Base-by-base conservation (phyloP, 1,140 invertebrate genomes). In the Pseudomyrmex pallidus region DNA sequence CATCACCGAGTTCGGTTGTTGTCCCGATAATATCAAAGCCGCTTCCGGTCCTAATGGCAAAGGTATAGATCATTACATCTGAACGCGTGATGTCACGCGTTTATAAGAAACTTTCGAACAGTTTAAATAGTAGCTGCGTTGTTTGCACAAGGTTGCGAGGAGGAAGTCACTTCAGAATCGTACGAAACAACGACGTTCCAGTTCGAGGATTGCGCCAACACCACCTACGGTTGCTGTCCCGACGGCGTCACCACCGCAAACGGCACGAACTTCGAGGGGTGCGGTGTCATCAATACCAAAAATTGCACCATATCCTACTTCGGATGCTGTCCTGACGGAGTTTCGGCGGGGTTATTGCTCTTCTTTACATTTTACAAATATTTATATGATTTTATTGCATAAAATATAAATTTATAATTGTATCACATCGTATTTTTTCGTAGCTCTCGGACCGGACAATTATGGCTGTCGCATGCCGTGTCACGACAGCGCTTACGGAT, bases 251-350 rank as follows among this genome's bases (percentile, higher is more conserved):
- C 93, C 17, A 86, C 95, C 13, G 94, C 95, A 2, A 91, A 87
- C 48, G 95, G 95, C 15, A 83, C 72, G 0, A 93, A 95, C 77
- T 95, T 94, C 66, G 91, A 94, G 73, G 95, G 95, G 13, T 96
- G 95, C 68, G 93, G 92, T 20, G 91, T 95, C 25, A 95, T 95
- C 50, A 92, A 95, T 68, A 77, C 93, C 2, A 93, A 95, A 70
- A 95, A 95, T 56, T 97, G 97, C 88, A 94, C 91, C 0, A 88
- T 91, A 13, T 95, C 95, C 4, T 95, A 95, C 72, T 96, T 96
- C 85, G 97, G 97, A 44, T 98, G 98, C 88, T 98, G 97, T 91
- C 95, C 95, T 10, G 97, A 98, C 94, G 95, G 95, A 44, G 92
- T 94, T 46, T 97, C 97, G 2, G 93, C 96, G 74, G 97, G 92